These are phyloP conservation scores for Pseudopodoces humilis DNA, from an alignment of 2,113 vertebrate species.

Conservation along the genomic window DNA sequence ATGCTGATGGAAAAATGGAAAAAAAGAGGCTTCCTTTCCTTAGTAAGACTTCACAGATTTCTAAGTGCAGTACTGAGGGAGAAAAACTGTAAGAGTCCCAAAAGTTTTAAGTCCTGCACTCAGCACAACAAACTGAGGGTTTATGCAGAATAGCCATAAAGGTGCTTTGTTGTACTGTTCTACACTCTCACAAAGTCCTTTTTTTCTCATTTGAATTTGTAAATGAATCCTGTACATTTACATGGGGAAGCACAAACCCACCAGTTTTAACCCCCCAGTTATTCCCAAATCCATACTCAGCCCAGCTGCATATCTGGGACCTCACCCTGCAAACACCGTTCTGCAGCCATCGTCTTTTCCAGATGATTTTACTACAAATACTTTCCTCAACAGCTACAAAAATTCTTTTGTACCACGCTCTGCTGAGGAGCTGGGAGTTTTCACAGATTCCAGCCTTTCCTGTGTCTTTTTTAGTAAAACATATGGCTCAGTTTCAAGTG, in stretches of 20 bases:
- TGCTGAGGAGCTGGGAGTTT: neutral
- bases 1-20: neutral
- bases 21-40: neutral
- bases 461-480: conserved; percentile 17
- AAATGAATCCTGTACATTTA: neutral
- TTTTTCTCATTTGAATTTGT: neutral
- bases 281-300: neutral
- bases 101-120: rapidly evolving
- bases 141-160: neutral
- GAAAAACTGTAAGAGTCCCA: neutral
- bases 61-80: neutral
- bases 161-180: neutral
- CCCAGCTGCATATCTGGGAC: neutral
- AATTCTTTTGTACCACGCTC: neutral
- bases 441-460: neutral
- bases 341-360: neutral
- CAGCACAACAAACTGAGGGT: neutral
- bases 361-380: neutral
- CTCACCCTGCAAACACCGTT: neutral
- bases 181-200: neutral
- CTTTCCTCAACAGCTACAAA: neutral
- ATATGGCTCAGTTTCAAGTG: conserved; percentile 48
- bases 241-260: neutral
- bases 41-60: neutral
- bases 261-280: neutral